Conservation (phyloP, 2,113 vertebrate species). For the Thamnaconus septentrionalis region DNA sequence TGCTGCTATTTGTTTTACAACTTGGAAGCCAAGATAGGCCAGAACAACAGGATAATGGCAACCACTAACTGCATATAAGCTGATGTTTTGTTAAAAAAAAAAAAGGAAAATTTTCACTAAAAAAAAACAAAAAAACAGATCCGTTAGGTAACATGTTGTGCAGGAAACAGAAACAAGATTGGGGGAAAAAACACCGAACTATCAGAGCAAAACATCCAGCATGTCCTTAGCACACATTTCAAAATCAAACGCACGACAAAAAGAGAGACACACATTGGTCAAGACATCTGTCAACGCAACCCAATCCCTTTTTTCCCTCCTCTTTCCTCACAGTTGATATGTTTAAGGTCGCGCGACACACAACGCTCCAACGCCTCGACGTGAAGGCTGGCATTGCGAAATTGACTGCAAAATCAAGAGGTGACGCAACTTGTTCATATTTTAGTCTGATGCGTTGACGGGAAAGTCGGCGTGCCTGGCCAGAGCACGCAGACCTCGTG, state of each 20-base stretch:
- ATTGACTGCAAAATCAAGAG: too few species aligned
- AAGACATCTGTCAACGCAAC: too few species aligned
- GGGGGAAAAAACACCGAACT: background rate
- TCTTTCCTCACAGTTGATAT: too few species aligned
- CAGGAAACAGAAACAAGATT: background rate
- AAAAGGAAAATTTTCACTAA: background rate
- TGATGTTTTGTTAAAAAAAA: too few species aligned
- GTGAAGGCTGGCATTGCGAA: too few species aligned
- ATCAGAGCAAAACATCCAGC: background rate
- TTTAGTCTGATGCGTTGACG: too few species aligned
- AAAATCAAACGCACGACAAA: background rate
- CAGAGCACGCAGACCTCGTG: background rate
- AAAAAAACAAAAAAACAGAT: background rate
- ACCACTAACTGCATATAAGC: background rate
- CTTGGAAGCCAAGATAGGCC: background rate
- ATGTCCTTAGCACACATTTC: background rate
- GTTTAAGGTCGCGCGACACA: too few species aligned
- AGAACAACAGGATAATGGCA: background rate
- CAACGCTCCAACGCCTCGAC: too few species aligned
- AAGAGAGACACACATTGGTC: too few species aligned
- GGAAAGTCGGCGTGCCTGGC: too few species aligned
- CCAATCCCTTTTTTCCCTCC: too few species aligned
- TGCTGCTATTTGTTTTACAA: background rate
- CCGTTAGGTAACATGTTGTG: background rate
- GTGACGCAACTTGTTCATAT: too few species aligned